These are phyloP conservation scores for Serrognathus titanus DNA, from an alignment of 2,888 invertebrate genomes.

Conservation along the genomic window DNA sequence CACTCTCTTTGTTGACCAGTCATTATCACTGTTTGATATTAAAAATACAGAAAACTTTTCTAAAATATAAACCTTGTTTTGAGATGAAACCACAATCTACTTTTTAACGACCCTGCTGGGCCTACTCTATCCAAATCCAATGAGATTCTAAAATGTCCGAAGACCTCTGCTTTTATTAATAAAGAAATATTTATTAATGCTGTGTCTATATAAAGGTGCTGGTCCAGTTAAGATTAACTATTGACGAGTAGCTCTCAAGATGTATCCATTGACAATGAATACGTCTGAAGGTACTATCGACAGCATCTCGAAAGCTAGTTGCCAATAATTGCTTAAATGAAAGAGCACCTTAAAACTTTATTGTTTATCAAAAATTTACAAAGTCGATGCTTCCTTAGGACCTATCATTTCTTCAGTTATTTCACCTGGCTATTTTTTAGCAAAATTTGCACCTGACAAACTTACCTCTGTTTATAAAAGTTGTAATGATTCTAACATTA, in stretches of 20 bases:
- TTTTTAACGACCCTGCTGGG: neutral
- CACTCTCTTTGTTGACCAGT: too few relatives aligned
- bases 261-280: too few relatives aligned
- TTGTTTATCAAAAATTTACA: constrained; percentile 5
- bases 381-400: constrained; percentile 3
- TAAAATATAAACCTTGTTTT: neutral
- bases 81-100: neutral
- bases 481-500: neutral
- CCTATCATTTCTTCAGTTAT: constrained; percentile 5
- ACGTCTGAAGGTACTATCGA: too few relatives aligned
- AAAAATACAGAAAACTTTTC: neutral
- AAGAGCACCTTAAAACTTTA: too few relatives aligned
- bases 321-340: too few relatives aligned
- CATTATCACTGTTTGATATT: neutral
- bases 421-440: constrained; percentile 5
- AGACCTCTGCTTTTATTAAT: neutral
- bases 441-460: constrained; percentile 6
- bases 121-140: neutral
- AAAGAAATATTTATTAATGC: neutral
- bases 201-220: neutral
- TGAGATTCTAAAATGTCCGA: neutral
- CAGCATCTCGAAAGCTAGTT: too few relatives aligned
- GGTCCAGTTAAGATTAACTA: too few relatives aligned
- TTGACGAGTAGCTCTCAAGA: too few relatives aligned
- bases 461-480: neutral